These are phyloP conservation scores for Epinotia bilunana DNA, from an alignment of 2,888 invertebrate species.

Conservation along the genomic window DNA sequence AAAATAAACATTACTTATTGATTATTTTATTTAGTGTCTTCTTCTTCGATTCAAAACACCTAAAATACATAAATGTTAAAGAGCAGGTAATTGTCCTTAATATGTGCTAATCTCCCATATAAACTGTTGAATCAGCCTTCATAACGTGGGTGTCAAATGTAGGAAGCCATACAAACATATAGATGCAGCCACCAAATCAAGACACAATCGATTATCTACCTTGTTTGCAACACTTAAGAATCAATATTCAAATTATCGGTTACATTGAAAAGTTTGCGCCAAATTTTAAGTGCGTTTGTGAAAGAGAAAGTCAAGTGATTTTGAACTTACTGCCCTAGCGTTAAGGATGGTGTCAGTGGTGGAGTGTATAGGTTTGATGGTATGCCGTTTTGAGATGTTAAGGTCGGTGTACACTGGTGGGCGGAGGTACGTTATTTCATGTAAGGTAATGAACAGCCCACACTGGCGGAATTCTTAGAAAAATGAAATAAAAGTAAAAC, in stretches of 20 bases:
- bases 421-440: not conserved
- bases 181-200: too few species aligned
- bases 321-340: not conserved
- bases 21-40: too few species aligned
- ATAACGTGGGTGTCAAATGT: not conserved
- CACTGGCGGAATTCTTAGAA: not conserved
- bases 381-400: constrained; percentile 1
- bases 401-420: constrained; percentile 2
- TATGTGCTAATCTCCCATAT: not conserved
- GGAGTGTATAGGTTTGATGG: not conserved
- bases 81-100: not conserved
- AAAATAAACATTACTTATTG: too few species aligned
- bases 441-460: not conserved
- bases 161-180: not conserved
- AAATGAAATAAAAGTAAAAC: not conserved
- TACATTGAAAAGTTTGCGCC: not conserved
- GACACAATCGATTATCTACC: not conserved
- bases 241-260: constrained; percentile 2
- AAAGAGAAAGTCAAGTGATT: not conserved
- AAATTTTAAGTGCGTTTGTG: not conserved
- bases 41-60: too few species aligned
- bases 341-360: not conserved
- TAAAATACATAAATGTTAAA: too few species aligned
- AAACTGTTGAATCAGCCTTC: not conserved
- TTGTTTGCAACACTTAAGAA: not conserved